Conservation (phyloP, 1,140 invertebrate species). For the Pantala flavescens region DNA sequence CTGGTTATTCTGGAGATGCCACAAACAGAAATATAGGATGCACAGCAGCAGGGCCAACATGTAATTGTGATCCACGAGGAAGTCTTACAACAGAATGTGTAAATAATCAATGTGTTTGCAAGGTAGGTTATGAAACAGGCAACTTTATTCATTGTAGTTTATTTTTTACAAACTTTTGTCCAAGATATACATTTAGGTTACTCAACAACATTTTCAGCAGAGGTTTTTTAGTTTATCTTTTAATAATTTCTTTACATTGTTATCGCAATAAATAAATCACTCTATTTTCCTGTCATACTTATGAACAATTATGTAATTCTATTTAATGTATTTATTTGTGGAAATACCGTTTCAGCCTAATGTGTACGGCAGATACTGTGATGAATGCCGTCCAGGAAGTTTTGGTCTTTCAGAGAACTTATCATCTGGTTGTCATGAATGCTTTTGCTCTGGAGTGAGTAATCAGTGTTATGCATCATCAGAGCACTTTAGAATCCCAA, state of each 20-base stretch:
- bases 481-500: constrained; percentile 49
- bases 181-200: too few relatives aligned
- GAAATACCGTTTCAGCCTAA: constrained; percentile 48
- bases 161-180: too few relatives aligned
- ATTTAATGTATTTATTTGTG: too few relatives aligned
- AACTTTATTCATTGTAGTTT: too few relatives aligned
- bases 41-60: constrained; percentile 25
- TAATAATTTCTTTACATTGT: too few relatives aligned
- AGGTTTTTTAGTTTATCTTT: too few relatives aligned
- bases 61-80: constrained; percentile 52
- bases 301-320: too few relatives aligned
- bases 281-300: too few relatives aligned
- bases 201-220: too few relatives aligned
- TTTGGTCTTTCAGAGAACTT: constrained; percentile 68
- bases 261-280: too few relatives aligned
- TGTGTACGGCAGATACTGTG: constrained; percentile 65
- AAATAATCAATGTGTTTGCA: constrained; percentile 52
- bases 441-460: constrained; percentile 85
- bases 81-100: constrained; percentile 39
- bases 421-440: constrained; percentile 72
- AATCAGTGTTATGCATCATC: constrained; percentile 56
- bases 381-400: constrained; percentile 67
- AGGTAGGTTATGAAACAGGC: constrained; percentile 38
- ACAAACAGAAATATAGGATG: constrained; percentile 35
- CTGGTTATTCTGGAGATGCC: constrained; percentile 58